phyloP scores from a whole-genome alignment of 2,113 vertebrate species.

The Oplegnathus fasciatus region DNA sequence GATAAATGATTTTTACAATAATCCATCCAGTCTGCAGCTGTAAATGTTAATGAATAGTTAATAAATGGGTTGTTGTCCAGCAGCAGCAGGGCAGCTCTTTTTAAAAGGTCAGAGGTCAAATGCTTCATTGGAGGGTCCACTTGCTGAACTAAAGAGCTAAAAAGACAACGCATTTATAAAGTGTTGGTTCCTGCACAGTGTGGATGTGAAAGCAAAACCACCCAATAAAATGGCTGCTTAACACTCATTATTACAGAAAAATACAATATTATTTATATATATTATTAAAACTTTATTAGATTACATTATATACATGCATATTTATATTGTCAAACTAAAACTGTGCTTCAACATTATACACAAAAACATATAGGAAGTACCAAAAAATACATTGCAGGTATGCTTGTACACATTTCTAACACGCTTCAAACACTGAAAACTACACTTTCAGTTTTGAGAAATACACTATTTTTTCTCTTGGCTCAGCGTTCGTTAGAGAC shows the following conservation, averaged over 20 bases:
- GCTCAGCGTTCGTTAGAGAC: not conserved
- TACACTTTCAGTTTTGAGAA: not conserved
- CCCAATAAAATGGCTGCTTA: not conserved
- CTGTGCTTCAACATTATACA: not conserved
- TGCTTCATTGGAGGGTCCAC: not conserved
- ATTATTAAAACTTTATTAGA: no score
- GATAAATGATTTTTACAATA: not conserved
- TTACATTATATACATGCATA: no score
- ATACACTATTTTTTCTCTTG: not conserved
- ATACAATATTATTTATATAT: no score
- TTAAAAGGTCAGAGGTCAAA: slow-evolving; percentile 1
- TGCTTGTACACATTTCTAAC: not conserved
- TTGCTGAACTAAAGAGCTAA: not conserved
- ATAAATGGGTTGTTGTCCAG: not conserved
- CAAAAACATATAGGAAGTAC: not conserved
- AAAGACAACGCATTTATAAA: not conserved
- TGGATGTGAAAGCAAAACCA: not conserved
- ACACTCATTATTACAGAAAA: not conserved
- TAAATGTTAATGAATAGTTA: not conserved
- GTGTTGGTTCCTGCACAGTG: not conserved
- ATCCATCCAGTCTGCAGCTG: not conserved
- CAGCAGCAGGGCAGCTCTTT: not conserved
- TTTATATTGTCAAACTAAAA: not conserved
- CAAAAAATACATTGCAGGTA: not conserved
- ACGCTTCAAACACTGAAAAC: not conserved